Evolutionary conservation across 2,888 invertebrate species (phyloP).

Genomic region (Gastracanthus pulcherrimus): DNA sequence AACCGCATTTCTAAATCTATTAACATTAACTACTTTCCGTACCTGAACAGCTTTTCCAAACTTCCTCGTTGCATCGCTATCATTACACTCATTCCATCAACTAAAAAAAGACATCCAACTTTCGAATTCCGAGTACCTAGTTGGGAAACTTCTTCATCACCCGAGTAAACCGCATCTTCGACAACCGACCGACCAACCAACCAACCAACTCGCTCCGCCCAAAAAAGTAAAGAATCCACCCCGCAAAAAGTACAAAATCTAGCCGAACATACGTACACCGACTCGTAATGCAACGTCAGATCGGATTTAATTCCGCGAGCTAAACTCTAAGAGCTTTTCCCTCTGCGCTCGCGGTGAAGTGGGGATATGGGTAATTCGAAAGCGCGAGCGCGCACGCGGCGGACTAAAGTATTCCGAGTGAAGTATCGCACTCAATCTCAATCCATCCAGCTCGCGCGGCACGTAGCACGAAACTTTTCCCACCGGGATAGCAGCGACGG

Average conservation of each 20-base stretch:
- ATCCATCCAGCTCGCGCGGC: neutral
- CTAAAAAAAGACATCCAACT: neutral
- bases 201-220: neutral
- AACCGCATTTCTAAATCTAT: neutral
- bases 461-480: constrained; percentile 28
- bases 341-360: too few species aligned
- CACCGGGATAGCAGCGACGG: neutral
- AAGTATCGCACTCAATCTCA: constrained; percentile 37
- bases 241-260: neutral
- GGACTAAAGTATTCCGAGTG: neutral
- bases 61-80: neutral
- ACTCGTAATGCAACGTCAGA: neutral
- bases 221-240: neutral
- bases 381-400: neutral
- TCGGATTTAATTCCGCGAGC: neutral
- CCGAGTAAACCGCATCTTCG: neutral
- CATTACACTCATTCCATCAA: neutral
- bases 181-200: neutral
- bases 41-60: neutral
- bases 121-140: neutral
- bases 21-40: neutral
- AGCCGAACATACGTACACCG: neutral
- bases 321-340: neutral
- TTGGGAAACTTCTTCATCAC: neutral
- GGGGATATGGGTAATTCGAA: too few species aligned